A percentile compares a stretch with the other conserved stretches of the same genome.
phyloP scores from a whole-genome alignment of 2,888 invertebrate species.

The Melipona beecheii region DNA sequence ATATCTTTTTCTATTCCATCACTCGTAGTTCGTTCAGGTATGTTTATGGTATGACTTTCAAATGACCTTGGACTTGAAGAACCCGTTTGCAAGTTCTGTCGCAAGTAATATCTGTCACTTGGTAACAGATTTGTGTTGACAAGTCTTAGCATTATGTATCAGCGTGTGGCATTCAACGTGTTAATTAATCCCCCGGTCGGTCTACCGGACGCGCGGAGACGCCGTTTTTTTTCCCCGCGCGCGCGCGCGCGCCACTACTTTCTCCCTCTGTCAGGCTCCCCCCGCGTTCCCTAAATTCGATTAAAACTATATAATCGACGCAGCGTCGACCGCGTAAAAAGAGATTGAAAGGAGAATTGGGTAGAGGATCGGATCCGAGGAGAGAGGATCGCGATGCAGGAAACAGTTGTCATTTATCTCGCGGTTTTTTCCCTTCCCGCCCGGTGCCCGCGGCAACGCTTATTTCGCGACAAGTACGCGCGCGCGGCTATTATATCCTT shows the following conservation, averaged over 20 bases:
- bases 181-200: conserved; percentile 71
- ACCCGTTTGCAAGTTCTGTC: too few species aligned
- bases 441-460: neutral
- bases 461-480: neutral
- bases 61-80: conserved; percentile 22
- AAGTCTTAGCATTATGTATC: conserved; percentile 25
- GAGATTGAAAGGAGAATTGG: conserved; percentile 25
- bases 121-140: too few species aligned
- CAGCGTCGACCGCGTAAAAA: conserved; percentile 31
- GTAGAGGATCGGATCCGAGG: conserved; percentile 17
- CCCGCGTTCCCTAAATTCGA: conserved; percentile 70
- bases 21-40: too few species aligned
- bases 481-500: neutral
- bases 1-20: too few species aligned
- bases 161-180: conserved; percentile 50
- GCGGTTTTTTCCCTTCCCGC: too few species aligned
- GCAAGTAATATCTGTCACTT: too few species aligned
- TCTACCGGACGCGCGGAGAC: conserved; percentile 54
- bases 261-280: neutral
- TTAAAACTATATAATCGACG: conserved; percentile 70
- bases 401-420: conserved; percentile 43
- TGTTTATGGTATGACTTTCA: too few species aligned
- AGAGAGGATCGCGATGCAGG: conserved; percentile 45
- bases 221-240: conserved; percentile 42
- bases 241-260: conserved; percentile 11